Evolutionary conservation across 1,140 invertebrate genomes (phyloP).

Genomic region (Whitmania pigra): DNA sequence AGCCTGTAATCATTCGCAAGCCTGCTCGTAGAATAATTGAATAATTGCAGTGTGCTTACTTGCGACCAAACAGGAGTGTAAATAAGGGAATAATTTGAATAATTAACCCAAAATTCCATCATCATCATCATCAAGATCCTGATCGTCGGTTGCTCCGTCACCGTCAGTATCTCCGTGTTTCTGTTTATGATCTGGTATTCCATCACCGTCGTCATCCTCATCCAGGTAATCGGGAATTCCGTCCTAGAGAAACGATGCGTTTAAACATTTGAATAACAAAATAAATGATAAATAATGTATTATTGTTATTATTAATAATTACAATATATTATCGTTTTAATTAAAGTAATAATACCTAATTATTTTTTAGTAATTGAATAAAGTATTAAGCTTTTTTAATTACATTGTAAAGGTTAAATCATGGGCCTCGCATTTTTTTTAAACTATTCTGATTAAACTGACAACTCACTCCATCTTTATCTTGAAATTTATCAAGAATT

Average conservation of each 20-base stretch:
- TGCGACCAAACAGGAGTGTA: not conserved
- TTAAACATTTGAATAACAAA: too few relatives aligned
- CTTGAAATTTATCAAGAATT: constrained; percentile 14
- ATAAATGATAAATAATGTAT: too few relatives aligned
- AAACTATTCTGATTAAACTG: not conserved
- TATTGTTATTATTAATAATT: too few relatives aligned
- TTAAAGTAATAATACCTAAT: too few relatives aligned
- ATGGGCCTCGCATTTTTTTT: not conserved
- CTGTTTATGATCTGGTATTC: not conserved
- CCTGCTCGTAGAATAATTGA: not conserved
- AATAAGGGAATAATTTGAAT: not conserved
- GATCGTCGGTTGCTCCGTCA: constrained; percentile 12
- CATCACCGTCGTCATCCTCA: constrained; percentile 20
- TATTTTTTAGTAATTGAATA: too few relatives aligned
- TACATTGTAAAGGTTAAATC: not conserved
- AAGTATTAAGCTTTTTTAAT: too few relatives aligned
- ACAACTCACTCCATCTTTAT: constrained; percentile 14
- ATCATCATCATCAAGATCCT: constrained; percentile 16
- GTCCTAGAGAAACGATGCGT: not conserved
- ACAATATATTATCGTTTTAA: too few relatives aligned
- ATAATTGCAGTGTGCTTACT: too few relatives aligned
- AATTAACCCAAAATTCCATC: constrained; percentile 8
- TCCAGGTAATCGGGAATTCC: constrained; percentile 19
- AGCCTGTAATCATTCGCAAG: not conserved
- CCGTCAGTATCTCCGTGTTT: constrained; percentile 16